Base-by-base conservation (phyloP, 1,140 invertebrate genomes). In the Cyrtorhinus lividipennis region DNA sequence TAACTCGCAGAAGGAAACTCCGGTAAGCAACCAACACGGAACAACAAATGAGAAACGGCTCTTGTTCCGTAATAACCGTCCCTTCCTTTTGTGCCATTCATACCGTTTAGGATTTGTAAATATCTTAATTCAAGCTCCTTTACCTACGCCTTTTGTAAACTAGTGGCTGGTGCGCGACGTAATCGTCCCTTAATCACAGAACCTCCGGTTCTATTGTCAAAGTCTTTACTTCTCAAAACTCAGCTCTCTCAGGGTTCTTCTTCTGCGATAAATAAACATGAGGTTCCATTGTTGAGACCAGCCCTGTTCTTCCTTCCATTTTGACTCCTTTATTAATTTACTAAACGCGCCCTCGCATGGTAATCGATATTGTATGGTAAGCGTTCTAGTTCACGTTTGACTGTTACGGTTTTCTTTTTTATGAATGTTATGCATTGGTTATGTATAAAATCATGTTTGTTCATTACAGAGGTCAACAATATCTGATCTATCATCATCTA, bases 281-380 rank as follows among this genome's bases (percentile, higher is more conserved):
- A 53, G 48, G 10, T 20, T n/a, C 48, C 48, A 53, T 53, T 53
- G 48, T 53, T 53, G 48, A 20, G 3, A 53, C 5, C 48, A 12
- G 10, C 48, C 8, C 12, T 20, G 48, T 20, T 12, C 48, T 5
- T 5, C 48, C 12, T 20, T 5, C 12, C 48, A 20, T 13, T 20
- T 53, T 53, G 48, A 53, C 48, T 53, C 48, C 48, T 53, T 53
- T 53, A 53, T 53, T 53, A 53, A 53, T 53, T 53, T 53, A 53
- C 20, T 53, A 53, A 53, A 53, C 48, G 48, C 48, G 48, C 30
- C 30, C 30, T 38, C 15, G 5, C 20, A 53, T 53, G 10, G 12
- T 53, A 53, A 53, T 53, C 48, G 48, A 53, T 53, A 53, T 53
- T 53, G 48, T 53, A 53, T 53, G 48, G 20, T 53, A 53, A 53